These are phyloP conservation scores for Lanius ludovicianus DNA, from an alignment of 2,113 vertebrate species.

Conservation along the genomic window DNA sequence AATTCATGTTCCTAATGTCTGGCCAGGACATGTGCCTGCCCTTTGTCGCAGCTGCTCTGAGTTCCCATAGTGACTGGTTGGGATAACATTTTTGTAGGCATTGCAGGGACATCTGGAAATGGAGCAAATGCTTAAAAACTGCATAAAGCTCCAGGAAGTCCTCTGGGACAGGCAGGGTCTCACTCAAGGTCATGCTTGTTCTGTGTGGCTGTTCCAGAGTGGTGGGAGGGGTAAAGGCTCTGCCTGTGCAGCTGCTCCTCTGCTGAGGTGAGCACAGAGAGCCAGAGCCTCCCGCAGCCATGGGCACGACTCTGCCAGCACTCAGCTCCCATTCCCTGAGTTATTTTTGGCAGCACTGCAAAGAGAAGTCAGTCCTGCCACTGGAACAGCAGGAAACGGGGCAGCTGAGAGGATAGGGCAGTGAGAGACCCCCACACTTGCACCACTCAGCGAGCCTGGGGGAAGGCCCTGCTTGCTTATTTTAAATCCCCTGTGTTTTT, in stretches of 20 bases:
- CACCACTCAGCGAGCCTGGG: background rate
- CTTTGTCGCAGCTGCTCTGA: background rate
- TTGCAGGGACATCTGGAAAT: background rate
- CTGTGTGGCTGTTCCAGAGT: background rate
- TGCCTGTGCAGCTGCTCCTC: background rate
- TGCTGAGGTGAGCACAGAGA: fast-evolving
- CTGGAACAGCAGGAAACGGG: background rate
- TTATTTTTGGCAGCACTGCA: background rate
- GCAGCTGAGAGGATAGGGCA: background rate
- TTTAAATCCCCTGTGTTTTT: background rate
- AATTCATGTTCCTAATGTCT: background rate
- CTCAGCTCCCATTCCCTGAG: background rate
- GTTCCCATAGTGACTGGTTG: fast-evolving
- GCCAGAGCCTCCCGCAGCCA: background rate
- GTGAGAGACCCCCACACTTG: background rate
- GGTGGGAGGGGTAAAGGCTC: background rate
- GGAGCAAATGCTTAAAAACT: background rate
- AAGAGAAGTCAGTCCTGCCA: background rate
- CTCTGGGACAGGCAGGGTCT: background rate
- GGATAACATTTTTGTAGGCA: background rate
- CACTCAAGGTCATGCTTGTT: fast-evolving
- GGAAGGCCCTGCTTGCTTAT: background rate
- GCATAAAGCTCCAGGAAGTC: background rate
- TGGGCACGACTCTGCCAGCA: fast-evolving
- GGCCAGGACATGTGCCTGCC: background rate